Percentiles rank a stretch among this genome's conserved stretches.
Conservation (phyloP, 2,797 vertebrate genomes). For the Gouania willdenowi region DNA sequence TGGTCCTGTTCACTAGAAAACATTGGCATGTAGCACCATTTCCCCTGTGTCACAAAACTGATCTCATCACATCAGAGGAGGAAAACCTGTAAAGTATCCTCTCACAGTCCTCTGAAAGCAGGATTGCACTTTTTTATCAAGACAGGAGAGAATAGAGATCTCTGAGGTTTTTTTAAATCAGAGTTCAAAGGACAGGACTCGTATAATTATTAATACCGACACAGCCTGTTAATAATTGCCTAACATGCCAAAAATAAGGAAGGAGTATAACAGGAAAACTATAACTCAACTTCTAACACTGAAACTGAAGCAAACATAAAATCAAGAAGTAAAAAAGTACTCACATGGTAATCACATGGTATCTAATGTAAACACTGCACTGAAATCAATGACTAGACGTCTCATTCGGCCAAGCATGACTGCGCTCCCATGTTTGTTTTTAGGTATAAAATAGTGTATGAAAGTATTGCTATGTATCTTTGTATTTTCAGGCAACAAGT, state of each 20-base stretch:
- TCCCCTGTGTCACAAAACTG: slow-evolving; percentile 15
- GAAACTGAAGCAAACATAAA: not conserved
- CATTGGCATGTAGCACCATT: slow-evolving; percentile 19
- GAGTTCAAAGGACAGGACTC: no score
- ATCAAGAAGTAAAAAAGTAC: no score
- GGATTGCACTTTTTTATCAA: slow-evolving; percentile 18
- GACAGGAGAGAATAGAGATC: slow-evolving; percentile 10
- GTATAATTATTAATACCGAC: no score
- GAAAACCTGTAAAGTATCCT: slow-evolving; percentile 12
- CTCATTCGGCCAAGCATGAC: no score
- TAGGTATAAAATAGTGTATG: no score
- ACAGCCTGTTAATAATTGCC: not conserved
- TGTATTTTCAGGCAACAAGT: slow-evolving; percentile 45
- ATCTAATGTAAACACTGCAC: no score
- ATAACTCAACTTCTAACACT: slow-evolving; percentile 3
- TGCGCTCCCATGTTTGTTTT: no score
- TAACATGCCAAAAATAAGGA: no score
- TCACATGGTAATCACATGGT: no score
- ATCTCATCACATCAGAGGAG: slow-evolving; percentile 18
- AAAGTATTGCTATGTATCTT: no score
- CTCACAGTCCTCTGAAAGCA: slow-evolving; percentile 17
- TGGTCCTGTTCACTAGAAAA: slow-evolving; percentile 27
- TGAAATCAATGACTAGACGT: no score
- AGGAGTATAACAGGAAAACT: slow-evolving; percentile 2
- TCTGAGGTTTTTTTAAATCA: no score